Conservation (phyloP, 2,888 invertebrate genomes). For the Cantharis rufa region DNA sequence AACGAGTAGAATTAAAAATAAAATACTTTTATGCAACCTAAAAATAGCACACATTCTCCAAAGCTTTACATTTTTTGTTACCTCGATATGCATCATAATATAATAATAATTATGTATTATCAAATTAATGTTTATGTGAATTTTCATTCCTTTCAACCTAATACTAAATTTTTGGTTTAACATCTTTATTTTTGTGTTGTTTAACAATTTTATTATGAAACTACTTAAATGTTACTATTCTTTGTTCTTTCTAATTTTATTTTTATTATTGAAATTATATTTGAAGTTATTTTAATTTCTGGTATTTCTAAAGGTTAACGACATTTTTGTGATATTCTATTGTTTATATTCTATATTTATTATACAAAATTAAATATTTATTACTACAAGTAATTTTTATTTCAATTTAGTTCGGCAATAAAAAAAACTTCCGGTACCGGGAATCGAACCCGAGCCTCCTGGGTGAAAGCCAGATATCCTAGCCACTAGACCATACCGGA, state of each 20-base stretch:
- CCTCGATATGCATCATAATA: not conserved
- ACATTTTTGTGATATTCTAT: not conserved
- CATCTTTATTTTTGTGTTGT: not conserved
- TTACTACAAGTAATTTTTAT: not conserved
- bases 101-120: not conserved
- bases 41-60: not conserved
- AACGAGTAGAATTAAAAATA: not conserved
- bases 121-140: not conserved
- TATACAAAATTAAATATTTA: not conserved
- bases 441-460: constrained; percentile 77
- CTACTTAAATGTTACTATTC: not conserved
- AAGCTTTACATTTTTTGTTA: not conserved
- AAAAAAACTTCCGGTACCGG: constrained; percentile 65
- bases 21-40: not conserved
- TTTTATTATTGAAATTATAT: not conserved
- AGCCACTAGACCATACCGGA: constrained; percentile 72
- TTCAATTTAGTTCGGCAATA: not conserved
- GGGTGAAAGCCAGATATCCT: constrained; percentile 75
- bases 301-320: not conserved
- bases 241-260: not conserved
- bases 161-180: not conserved
- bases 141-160: not conserved
- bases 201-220: not conserved
- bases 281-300: not conserved
- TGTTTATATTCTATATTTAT: not conserved